A percentile compares a stretch with the other conserved stretches of the same genome.
Evolutionary conservation across 2,888 invertebrate genomes (phyloP).

Genomic region (Macrophya alboannulata): DNA sequence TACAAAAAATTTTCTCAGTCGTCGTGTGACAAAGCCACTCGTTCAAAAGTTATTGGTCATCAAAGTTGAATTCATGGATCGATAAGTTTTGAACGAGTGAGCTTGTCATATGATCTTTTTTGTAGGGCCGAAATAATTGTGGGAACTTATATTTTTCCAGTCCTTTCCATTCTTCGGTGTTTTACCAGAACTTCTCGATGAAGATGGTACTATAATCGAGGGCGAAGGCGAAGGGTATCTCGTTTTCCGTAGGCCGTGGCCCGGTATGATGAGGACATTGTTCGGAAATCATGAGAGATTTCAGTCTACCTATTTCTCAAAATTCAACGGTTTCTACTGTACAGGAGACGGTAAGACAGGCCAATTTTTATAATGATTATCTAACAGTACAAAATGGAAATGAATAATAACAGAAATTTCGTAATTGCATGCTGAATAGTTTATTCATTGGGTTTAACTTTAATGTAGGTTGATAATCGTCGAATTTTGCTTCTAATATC

Average conservation of each 20-base stretch:
- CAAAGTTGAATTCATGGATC: too few relatives aligned
- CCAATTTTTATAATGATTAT: neutral
- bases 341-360: slow-evolving; percentile 95
- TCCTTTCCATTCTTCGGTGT: slow-evolving; percentile 99
- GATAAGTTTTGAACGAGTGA: too few relatives aligned
- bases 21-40: too few relatives aligned
- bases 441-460: neutral
- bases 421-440: neutral
- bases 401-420: neutral
- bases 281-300: slow-evolving; percentile 95
- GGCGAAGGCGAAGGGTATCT: slow-evolving; percentile 97
- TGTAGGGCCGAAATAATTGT: neutral
- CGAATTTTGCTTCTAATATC: neutral
- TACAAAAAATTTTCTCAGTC: too few relatives aligned
- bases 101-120: too few relatives aligned
- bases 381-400: neutral
- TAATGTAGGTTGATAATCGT: neutral
- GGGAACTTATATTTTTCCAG: slow-evolving; percentile 80
- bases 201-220: slow-evolving; percentile 91
- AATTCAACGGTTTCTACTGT: slow-evolving; percentile 98
- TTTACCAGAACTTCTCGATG: slow-evolving; percentile 92
- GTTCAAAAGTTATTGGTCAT: too few relatives aligned
- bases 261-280: slow-evolving; percentile 98
- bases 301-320: slow-evolving; percentile 96
- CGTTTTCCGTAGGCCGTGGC: slow-evolving; percentile 98